Conservation (phyloP, 2,888 invertebrate species). For the Linyphia triangularis region DNA sequence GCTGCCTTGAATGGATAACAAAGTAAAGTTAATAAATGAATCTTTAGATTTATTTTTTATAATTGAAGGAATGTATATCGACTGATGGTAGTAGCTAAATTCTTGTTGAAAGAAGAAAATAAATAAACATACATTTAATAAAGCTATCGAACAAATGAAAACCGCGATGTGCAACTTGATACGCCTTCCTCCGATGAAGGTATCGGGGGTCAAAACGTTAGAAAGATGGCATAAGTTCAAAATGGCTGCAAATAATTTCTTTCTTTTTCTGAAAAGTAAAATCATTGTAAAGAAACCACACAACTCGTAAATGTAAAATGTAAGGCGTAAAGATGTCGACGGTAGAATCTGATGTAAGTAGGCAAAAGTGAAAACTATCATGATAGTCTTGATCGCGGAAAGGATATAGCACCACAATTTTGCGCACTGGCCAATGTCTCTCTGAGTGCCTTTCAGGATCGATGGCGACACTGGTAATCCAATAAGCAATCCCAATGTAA, state of each 20-base stretch:
- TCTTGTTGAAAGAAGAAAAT: conserved; percentile 30
- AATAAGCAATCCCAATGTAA: neutral
- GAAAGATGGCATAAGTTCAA: conserved; percentile 15
- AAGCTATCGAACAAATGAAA: neutral
- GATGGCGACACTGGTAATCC: conserved; percentile 28
- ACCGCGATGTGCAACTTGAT: neutral
- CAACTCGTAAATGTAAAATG: conserved; percentile 13
- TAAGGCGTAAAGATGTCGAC: neutral
- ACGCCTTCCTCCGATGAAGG: neutral
- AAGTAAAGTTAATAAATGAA: neutral
- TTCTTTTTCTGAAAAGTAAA: neutral
- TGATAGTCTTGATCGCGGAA: neutral
- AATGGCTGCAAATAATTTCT: neutral
- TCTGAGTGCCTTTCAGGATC: neutral
- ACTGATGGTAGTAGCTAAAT: neutral
- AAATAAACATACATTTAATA: neutral
- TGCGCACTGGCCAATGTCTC: neutral
- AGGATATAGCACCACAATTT: conserved; percentile 11
- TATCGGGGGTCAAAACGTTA: neutral
- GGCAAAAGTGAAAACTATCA: neutral
- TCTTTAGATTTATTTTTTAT: neutral
- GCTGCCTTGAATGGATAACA: neutral
- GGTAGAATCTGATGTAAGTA: conserved; percentile 6
- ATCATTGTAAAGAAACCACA: conserved; percentile 29
- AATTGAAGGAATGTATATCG: neutral